Evolutionary conservation across 2,797 vertebrate species (phyloP), one percentile per base, ranked within the genome.

Genomic region (Synanceia verrucosa): DNA sequence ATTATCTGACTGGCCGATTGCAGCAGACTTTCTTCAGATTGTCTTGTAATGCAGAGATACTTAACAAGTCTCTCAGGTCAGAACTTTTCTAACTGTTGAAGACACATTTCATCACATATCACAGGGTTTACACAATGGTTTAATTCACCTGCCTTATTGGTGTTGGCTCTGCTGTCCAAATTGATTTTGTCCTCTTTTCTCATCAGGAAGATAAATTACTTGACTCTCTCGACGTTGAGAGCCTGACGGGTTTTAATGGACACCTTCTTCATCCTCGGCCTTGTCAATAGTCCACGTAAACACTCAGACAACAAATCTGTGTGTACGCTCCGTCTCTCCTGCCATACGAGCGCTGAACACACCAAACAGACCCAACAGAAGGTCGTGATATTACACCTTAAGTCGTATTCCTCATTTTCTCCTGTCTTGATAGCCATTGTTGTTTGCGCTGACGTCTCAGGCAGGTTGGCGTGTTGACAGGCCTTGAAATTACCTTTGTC

Each of bases 151-250:
- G 14, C 28, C 59, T 84, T 87, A 86, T 82, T 70, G 58, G 34
- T 37, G 46, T 52, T 29, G 59, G 61, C 53, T 48, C 62, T 69
- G 80, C 74, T 66, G 59, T 78, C 37, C 43, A 23, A 58, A 90
- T 84, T 87, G 86, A 91, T 92, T 88, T 78, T 70, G 73, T 78
- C 56, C 65, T 66, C 55, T 72, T 75, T 77, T 70, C 58, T 75
- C 84, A 78, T 75, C 65, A 76, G 37, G 71, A 68, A 73, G 72
- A 92, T 89, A 80, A 83, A 93, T 90, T 71, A 90, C 91, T 84
- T 91, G 82, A 90, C 86, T 80, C 63, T 65, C 74, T 87, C 59
- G 69, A 65, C 76, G 65, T 62, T 64, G 77, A 46, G 61, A 19
- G 48, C 77, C 79, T 5, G 29, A 69, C 63, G 62, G 65, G 59